Base-by-base conservation (phyloP, 2,113 vertebrate species). In the Odobenus rosmarus region DNA sequence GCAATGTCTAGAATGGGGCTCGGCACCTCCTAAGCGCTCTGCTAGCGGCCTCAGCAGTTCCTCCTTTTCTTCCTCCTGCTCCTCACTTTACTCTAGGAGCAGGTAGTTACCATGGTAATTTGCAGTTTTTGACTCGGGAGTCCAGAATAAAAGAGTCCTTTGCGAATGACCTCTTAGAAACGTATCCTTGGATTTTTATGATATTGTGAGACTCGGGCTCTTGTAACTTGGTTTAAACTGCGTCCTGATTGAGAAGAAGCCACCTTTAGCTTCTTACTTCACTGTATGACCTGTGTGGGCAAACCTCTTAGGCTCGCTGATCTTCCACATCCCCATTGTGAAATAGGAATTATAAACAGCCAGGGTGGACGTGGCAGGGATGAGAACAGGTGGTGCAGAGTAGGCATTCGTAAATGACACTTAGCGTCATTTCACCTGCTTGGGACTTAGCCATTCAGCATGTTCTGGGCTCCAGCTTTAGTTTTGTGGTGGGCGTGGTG, bases 391-490 rank as follows among this genome's bases (percentile, higher is more conserved):
- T 82, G 11, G 31, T 21, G 13, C 2, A 0, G 3, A 7, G 61
- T 28, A 33, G 53, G 46, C 28, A 1, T 33, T 13, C 5, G 0
- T 26, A 24, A 19, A 1, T 5, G 18, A 9, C 28, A 5, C 5
- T 11, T 10, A 59, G 12, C 76, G 8, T 28, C 11, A 7, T 26
- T 5, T 31, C 16, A 16, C 55, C 7, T 9, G 11, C 36, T 2
- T 3, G 10, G 26, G n/a, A 4, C 51, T 3, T 11, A 3, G 39
- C 4, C 0, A 1, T 33, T 61, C 0, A 5, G 5, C 7, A 4
- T 0, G 18, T 12, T 24, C 57, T 61, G 19, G 23, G 26, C 51
- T 31, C 61, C 2, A 16, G 15, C 18, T 4, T 16, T 51, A 7
- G 26, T 24, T 69, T 33, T 24, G 1, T 33, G 23, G 4, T 28